A percentile compares a stretch with the other conserved stretches of the same genome.
Evolutionary conservation across 2,888 invertebrate species (phyloP).

Genomic region (Andrena praecox): DNA sequence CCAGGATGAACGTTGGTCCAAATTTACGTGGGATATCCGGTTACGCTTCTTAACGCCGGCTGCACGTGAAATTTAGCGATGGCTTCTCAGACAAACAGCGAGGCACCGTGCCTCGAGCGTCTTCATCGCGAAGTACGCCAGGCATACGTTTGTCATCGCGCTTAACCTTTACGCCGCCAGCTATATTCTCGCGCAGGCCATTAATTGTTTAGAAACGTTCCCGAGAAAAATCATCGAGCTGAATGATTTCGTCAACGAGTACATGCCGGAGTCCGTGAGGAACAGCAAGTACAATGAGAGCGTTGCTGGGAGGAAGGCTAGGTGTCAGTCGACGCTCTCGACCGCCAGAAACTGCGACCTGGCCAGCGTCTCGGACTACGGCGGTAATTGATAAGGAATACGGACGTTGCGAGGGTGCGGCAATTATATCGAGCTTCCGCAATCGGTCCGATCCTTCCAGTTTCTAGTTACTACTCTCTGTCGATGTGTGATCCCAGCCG

Average conservation of each 20-base stretch:
- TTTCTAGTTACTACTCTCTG: slow-evolving; percentile 70
- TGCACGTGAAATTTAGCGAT: slow-evolving; percentile 42
- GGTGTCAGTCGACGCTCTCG: slow-evolving; percentile 65
- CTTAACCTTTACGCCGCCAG: slow-evolving; percentile 20
- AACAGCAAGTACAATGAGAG: slow-evolving; percentile 53
- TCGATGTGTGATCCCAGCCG: slow-evolving; percentile 67
- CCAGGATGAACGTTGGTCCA: slow-evolving; percentile 76
- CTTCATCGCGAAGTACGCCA: slow-evolving; percentile 76
- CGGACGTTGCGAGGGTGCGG: background rate
- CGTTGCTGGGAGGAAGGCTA: slow-evolving; percentile 55
- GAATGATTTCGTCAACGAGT: slow-evolving; percentile 74
- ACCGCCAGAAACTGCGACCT: slow-evolving; percentile 66
- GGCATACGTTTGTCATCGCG: background rate
- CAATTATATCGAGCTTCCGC: background rate
- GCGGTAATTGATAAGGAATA: slow-evolving; percentile 58
- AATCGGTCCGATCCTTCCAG: slow-evolving; percentile 31
- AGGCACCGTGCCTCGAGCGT: slow-evolving; percentile 73
- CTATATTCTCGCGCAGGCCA: slow-evolving; percentile 67
- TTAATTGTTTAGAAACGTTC: slow-evolving; percentile 75
- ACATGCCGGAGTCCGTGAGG: slow-evolving; percentile 72
- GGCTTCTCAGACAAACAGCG: slow-evolving; percentile 63
- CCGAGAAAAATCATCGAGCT: slow-evolving; percentile 77
- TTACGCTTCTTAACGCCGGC: slow-evolving; percentile 54
- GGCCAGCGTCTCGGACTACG: slow-evolving; percentile 61
- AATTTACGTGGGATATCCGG: slow-evolving; percentile 77